These are phyloP conservation scores for Telenomus remus DNA, from an alignment of 1,140 invertebrate species.

Conservation along the genomic window DNA sequence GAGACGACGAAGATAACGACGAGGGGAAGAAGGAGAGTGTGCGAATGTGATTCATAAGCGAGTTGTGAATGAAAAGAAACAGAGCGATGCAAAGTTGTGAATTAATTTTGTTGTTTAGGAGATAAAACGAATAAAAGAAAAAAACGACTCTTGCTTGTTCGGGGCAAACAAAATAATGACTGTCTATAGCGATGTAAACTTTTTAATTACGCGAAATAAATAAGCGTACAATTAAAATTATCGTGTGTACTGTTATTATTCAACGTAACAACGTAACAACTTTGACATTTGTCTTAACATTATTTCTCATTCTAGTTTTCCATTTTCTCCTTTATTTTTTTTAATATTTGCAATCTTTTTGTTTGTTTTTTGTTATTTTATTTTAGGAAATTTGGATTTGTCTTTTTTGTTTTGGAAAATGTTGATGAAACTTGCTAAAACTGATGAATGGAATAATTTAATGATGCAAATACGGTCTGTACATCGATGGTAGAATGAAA, in stretches of 20 bases:
- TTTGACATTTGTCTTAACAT: too few species aligned
- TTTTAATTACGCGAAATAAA: conserved; percentile 70
- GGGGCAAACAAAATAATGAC: conserved; percentile 59
- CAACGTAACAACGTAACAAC: too few species aligned
- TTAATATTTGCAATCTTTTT: too few species aligned
- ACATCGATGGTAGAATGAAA: conserved; percentile 27
- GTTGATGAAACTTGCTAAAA: neutral
- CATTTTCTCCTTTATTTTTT: too few species aligned
- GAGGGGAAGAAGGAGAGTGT: conserved; percentile 27
- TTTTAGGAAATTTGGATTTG: neutral
- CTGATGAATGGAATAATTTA: neutral
- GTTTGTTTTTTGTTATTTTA: neutral
- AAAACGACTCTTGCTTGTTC: conserved; percentile 15
- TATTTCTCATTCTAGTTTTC: too few species aligned
- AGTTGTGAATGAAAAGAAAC: conserved; percentile 21
- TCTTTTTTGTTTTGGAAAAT: conserved; percentile 9
- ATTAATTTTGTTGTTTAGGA: conserved; percentile 42
- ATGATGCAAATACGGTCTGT: conserved; percentile 16
- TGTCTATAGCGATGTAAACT: conserved; percentile 72
- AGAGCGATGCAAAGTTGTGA: conserved; percentile 9
- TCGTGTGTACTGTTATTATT: conserved; percentile 74
- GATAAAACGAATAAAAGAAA: conserved; percentile 18
- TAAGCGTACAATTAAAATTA: conserved; percentile 73
- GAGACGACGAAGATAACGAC: conserved; percentile 47
- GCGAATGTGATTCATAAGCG: conserved; percentile 7